Evolutionary conservation across 2,113 vertebrate species (phyloP).

Genomic region (Rafetus swinhoei): DNA sequence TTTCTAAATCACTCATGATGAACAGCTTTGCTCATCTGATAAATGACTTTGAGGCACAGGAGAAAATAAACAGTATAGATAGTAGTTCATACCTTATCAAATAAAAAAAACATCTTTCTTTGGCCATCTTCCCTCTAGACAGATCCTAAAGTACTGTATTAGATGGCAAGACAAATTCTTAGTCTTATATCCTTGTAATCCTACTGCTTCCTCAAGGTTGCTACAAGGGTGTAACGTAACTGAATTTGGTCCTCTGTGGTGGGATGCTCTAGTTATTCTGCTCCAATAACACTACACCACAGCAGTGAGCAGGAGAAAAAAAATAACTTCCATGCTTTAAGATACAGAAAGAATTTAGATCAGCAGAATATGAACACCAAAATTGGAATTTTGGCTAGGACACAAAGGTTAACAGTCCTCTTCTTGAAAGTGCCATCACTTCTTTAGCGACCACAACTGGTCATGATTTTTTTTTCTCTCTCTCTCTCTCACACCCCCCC

Average conservation of each 20-base stretch:
- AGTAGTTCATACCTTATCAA: neutral
- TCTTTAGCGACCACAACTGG: neutral
- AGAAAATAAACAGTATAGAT: neutral
- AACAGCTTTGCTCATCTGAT: neutral
- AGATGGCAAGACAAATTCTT: neutral
- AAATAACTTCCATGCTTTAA: neutral
- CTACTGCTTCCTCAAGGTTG: neutral
- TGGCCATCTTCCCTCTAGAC: neutral
- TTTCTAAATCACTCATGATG: conserved; percentile 2
- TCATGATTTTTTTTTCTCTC: neutral
- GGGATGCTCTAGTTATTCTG: neutral
- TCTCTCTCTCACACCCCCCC: too few relatives aligned
- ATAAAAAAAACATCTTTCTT: neutral
- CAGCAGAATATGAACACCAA: neutral
- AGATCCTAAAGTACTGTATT: neutral
- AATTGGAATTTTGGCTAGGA: neutral
- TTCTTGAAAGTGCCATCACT: neutral
- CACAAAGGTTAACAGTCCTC: neutral
- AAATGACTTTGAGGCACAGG: neutral
- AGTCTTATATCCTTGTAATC: neutral
- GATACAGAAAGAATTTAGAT: neutral
- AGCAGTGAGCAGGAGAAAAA: neutral
- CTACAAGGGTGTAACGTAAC: neutral
- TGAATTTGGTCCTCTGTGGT: neutral
- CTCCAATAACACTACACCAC: neutral